Base-by-base conservation (phyloP, 1,140 invertebrate species). In the Alviniconcha marisindica region DNA sequence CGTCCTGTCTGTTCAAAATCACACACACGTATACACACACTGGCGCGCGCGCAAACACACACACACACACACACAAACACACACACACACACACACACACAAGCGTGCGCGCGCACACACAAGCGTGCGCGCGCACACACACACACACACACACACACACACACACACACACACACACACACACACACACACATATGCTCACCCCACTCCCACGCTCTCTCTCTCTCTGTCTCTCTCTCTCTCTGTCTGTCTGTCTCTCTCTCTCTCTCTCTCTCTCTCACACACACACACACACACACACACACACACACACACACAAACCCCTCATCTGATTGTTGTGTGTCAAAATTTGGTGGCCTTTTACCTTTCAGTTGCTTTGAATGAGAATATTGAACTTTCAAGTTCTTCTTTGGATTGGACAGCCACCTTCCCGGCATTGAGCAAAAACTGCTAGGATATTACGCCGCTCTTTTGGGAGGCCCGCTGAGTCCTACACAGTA, bases 131-230 rank as follows among this genome's bases (percentile, higher is more conserved):
- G 10, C n/a, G 69, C 69, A 42, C 36, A 73, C 56, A 60, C 56
- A 60, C 63, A 69, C 63, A 69, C 63, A 1, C 63, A 69, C 63
- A 4, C 44, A 51, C 40, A 12, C 73, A 76, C 44, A 31, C 73
- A 76, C 5, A 31, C 40, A 44, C 12, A 44, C 38, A 51, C 73
- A 44, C n/a, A 51, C 44, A 31, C 73, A 44, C 44, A 51, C 73
- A 28, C 73, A 44, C 40, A 76, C 73, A 44, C 36, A 76, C 44
- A 42, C 40, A 76, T 36, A 10, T 0, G 21, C 18, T 38, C 40
- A n/a, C 2, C 40, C 73, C 73, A 76, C 36, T 28, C 44, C 24
- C 44, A 10, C 28, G n/a, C 44, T 73, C n/a, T 36, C 33, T 38
- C 10, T 73, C 10, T 73, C 14, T 18, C 3, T 36, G 24, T 18